phyloP scores from a whole-genome alignment of 2,113 vertebrate genomes.

The Accipiter virgatus region DNA sequence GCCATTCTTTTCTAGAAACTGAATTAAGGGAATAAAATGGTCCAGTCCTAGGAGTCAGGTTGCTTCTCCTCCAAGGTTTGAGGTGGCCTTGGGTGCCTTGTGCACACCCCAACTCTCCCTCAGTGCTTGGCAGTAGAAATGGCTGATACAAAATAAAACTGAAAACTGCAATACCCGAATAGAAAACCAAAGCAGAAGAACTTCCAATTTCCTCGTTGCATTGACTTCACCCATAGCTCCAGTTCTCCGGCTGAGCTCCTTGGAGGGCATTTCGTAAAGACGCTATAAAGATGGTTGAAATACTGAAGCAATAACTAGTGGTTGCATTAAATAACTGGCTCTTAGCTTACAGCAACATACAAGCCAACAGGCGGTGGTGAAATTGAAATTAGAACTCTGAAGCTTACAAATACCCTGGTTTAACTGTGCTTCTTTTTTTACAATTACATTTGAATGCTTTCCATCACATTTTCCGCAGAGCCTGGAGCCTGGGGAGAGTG shows the following conservation, averaged over 20 bases:
- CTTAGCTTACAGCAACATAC: neutral
- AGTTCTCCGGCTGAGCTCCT: neutral
- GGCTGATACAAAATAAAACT: neutral
- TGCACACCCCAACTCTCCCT: fast-evolving
- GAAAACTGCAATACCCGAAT: too few species aligned
- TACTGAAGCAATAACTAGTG: neutral
- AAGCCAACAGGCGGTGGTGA: neutral
- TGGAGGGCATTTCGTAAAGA: neutral
- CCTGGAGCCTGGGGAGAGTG: neutral
- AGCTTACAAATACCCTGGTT: neutral
- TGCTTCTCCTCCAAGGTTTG: neutral
- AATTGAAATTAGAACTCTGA: neutral
- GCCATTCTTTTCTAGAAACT: neutral
- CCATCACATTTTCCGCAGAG: neutral
- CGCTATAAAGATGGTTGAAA: neutral
- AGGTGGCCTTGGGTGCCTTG: neutral
- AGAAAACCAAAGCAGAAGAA: neutral
- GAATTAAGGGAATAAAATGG: neutral
- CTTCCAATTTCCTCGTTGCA: neutral
- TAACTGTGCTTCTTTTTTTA: neutral
- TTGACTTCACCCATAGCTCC: neutral
- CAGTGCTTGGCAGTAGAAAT: neutral
- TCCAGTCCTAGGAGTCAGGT: neutral
- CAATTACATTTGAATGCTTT: neutral
- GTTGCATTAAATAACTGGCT: neutral